A percentile compares a stretch with the other conserved stretches of the same genome.
These are phyloP conservation scores for Rhingia rostrata DNA, from an alignment of 2,888 invertebrate genomes.

Conservation along the genomic window DNA sequence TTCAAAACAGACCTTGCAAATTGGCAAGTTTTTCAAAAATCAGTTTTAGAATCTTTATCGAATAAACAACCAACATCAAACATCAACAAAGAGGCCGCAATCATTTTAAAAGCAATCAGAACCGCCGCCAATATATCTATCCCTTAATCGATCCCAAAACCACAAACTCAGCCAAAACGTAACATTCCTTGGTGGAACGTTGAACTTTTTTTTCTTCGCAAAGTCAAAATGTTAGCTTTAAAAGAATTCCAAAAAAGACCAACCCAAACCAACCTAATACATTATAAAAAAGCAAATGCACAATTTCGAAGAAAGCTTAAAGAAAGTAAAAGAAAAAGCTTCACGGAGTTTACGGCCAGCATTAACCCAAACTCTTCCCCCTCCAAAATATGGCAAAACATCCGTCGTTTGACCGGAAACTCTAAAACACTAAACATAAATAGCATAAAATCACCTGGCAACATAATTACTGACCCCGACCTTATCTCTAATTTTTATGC, in stretches of 20 bases:
- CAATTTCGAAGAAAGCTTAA: conserved; percentile 24
- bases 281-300: conserved; percentile 21
- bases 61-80: neutral
- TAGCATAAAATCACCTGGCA: neutral
- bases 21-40: neutral
- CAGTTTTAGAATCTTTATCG: neutral
- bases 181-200: neutral
- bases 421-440: neutral
- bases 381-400: conserved; percentile 11
- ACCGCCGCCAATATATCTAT: conserved; percentile 13
- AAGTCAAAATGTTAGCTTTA: conserved; percentile 19
- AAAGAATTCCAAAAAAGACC: conserved; percentile 7
- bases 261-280: neutral
- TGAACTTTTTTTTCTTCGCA: neutral
- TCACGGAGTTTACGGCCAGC: conserved; percentile 1
- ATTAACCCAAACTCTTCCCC: conserved; percentile 8
- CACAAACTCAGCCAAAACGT: too few species aligned
- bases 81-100: conserved; percentile 9
- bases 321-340: conserved; percentile 8
- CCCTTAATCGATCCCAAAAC: conserved; percentile 1
- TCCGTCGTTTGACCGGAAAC: conserved; percentile 10
- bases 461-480: neutral
- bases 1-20: conserved; percentile 19
- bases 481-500: conserved; percentile 1
- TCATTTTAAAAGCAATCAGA: neutral